These are phyloP conservation scores for Oreochromis mossambicus DNA, from an alignment of 2,797 vertebrate species.

Conservation along the genomic window DNA sequence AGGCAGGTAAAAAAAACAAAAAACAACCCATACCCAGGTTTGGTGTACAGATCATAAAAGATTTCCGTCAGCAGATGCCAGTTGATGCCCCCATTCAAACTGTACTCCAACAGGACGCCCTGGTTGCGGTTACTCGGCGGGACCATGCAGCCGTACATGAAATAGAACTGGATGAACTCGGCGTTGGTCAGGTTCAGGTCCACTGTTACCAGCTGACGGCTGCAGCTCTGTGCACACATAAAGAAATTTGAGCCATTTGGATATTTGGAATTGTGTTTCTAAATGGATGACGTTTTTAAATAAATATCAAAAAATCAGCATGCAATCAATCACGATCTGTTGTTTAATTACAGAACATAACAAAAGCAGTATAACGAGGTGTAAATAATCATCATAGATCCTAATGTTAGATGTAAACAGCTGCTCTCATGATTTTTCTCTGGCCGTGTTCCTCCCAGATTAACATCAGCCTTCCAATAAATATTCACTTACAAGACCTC, in stretches of 20 bases:
- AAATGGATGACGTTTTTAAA: neutral
- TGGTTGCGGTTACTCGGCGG: conserved; percentile 93
- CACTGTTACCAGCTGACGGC: conserved; percentile 90
- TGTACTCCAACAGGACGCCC: conserved; percentile 95
- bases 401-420: neutral
- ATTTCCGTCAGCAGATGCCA: conserved; percentile 95
- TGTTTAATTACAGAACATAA: neutral
- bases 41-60: conserved; percentile 96
- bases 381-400: neutral
- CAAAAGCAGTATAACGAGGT: neutral
- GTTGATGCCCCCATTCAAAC: conserved; percentile 91
- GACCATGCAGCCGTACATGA: conserved; percentile 98
- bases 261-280: neutral
- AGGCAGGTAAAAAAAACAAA: accelerated
- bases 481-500: neutral
- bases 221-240: conserved; percentile 81
- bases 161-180: conserved; percentile 98
- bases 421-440: neutral
- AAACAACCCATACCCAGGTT: conserved; percentile 82
- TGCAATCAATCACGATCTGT: neutral
- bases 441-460: neutral
- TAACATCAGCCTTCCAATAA: neutral
- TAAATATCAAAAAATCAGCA: neutral
- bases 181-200: conserved; percentile 95
- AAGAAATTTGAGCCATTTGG: neutral